A percentile compares a stretch with the other conserved stretches of the same genome.
Conservation (phyloP, 2,797 vertebrate species). For the Sarcoramphus papa region DNA sequence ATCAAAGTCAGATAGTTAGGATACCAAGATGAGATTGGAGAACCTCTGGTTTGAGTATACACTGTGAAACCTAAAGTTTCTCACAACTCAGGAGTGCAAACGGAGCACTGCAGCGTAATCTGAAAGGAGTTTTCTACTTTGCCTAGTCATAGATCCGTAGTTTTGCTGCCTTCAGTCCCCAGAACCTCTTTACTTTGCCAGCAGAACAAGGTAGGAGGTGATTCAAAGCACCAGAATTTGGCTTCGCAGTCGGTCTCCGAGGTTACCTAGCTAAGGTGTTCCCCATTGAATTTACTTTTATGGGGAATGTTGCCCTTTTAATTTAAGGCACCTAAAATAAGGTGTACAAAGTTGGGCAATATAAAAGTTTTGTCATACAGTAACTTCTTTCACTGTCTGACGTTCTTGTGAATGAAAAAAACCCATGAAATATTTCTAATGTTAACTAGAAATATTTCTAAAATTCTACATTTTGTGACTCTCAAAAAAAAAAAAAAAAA, state of each 20-base stretch:
- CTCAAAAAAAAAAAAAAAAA: not conserved
- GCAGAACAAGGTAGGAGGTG: not conserved
- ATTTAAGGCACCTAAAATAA: not conserved
- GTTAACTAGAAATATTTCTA: not conserved
- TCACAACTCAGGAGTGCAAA: not conserved
- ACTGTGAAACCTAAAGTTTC: not conserved
- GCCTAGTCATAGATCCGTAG: not conserved
- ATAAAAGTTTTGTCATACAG: not conserved
- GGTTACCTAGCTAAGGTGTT: not conserved
- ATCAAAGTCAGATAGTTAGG: not conserved
- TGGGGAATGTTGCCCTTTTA: not conserved
- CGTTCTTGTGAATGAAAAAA: not conserved
- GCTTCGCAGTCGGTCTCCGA: rapidly evolving
- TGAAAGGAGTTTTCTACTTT: not conserved
- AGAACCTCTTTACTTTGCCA: not conserved
- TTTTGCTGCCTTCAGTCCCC: not conserved
- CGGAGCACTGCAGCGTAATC: not conserved
- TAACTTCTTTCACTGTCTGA: not conserved
- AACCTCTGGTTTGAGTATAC: not conserved
- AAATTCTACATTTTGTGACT: not conserved
- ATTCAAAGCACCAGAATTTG: not conserved
- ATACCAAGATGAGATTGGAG: not conserved
- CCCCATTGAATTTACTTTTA: not conserved
- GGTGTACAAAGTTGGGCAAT: not conserved
- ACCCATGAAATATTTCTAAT: not conserved